phyloP scores from a whole-genome alignment of 2,888 invertebrate species.

The Platypus cylindrus region DNA sequence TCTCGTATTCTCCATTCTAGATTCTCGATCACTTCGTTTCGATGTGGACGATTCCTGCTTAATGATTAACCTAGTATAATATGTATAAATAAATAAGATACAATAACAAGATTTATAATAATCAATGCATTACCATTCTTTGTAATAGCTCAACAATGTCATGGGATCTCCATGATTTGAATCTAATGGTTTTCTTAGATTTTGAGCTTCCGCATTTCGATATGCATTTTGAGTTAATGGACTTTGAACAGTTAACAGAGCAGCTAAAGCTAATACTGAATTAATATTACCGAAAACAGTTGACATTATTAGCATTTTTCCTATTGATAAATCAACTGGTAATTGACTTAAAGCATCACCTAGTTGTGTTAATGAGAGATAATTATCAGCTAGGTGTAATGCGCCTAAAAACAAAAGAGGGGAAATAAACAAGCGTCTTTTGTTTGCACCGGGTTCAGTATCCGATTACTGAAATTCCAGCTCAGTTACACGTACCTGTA shows the following conservation, averaged over 20 bases:
- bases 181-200: slow-evolving; percentile 64
- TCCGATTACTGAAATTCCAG: too few relatives aligned
- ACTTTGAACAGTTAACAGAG: slow-evolving; percentile 84
- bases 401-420: slow-evolving; percentile 47
- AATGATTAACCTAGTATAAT: slow-evolving; percentile 42
- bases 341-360: slow-evolving; percentile 78
- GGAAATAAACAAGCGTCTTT: neutral
- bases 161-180: slow-evolving; percentile 95
- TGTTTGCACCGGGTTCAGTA: neutral
- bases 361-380: slow-evolving; percentile 55
- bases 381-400: slow-evolving; percentile 59
- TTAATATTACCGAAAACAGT: slow-evolving; percentile 80
- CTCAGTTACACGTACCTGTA: slow-evolving; percentile 45
- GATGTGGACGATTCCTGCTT: slow-evolving; percentile 41
- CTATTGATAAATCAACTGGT: slow-evolving; percentile 89
- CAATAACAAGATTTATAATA: neutral
- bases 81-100: neutral
- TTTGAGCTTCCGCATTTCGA: slow-evolving; percentile 71
- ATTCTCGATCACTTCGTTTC: slow-evolving; percentile 14
- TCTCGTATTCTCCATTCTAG: slow-evolving; percentile 36
- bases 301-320: slow-evolving; percentile 91
- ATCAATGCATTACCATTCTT: slow-evolving; percentile 54
- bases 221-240: slow-evolving; percentile 85
- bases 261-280: slow-evolving; percentile 78
- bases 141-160: slow-evolving; percentile 73